Conservation (phyloP, 2,113 vertebrate genomes). For the Onychostruthus taczanowskii region DNA sequence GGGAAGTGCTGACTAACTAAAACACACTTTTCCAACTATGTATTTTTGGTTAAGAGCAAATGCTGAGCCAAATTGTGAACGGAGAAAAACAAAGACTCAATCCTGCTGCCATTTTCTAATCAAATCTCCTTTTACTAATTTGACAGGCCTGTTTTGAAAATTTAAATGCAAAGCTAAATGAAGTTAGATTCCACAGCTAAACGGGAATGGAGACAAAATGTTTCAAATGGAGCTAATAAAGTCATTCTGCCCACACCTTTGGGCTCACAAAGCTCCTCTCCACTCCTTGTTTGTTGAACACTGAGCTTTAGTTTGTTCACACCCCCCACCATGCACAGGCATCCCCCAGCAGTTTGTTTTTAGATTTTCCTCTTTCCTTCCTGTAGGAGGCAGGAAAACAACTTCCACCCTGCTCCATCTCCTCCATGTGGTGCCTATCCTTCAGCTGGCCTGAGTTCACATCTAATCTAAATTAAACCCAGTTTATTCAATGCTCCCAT, state of each 20-base stretch:
- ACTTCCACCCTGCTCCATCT: background rate
- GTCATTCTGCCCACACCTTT: background rate
- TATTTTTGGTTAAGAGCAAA: constrained; percentile 12
- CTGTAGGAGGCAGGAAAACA: background rate
- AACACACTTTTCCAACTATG: background rate
- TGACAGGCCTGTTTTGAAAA: constrained; percentile 46
- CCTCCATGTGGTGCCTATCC: rapidly evolving
- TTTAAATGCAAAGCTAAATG: constrained; percentile 29
- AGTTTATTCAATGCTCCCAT: background rate
- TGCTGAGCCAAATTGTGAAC: background rate
- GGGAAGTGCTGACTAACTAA: background rate
- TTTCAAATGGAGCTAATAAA: background rate
- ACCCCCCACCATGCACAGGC: rapidly evolving
- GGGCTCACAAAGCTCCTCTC: background rate
- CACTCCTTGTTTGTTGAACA: background rate
- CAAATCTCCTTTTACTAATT: constrained; percentile 49
- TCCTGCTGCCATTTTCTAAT: constrained; percentile 40
- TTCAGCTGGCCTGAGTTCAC: background rate
- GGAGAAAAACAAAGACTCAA: constrained; percentile 37
- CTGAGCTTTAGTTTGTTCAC: background rate
- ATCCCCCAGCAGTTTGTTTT: background rate
- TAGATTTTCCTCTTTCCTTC: background rate
- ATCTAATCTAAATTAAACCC: background rate
- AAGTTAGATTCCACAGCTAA: background rate
- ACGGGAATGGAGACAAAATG: background rate